Evolutionary conservation across 2,888 invertebrate species (phyloP), one percentile per base, ranked within the genome.

Genomic region (Melieria omissa): DNA sequence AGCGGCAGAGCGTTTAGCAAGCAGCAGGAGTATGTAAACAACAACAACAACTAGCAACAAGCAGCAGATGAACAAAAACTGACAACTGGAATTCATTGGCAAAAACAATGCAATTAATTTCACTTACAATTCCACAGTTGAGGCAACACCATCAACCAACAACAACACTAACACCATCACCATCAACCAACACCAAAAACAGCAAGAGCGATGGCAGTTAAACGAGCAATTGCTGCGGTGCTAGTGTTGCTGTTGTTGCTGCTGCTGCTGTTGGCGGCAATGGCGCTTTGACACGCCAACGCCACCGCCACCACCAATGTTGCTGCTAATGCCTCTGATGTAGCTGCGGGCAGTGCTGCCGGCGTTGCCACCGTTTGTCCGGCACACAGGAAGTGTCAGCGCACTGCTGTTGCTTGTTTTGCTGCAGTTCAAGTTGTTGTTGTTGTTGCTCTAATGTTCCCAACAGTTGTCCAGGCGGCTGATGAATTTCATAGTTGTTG

Each of bases 41-140:
- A 55, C 63, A 70, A 29, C 45, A 44, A 16, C 54, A 65, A 62
- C 46, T 3, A 6, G 41, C 47, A 58, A 55, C 16, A 58, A 29
- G 2, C 58, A 58, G 42, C 41, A 41, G 42, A 58, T 49, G 49
- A 49, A n/a, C 81, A 81, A 83, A 80, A 82, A 81, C 79, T 77
- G 78, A 75, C 77, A 79, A 81, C 76, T 76, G 79, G 78, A 82
- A 82, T 80, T 81, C 81, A 84, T 82, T 82, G 83, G 80, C 79
- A 79, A 82, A 82, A 83, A 83, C 82, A 84, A 80, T 82, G 83
- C 84, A 84, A 84, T 84, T 84, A 84, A 84, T 84, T 84, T 84
- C 82, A 84, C 84, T 84, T 84, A 84, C 83, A 75, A 74, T 64
- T 52, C 52, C 14, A 52, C 5, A 52, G 52, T 52, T 52, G n/a